Base-by-base conservation (phyloP, 2,113 vertebrate genomes). In the Atherinomorus stipes region DNA sequence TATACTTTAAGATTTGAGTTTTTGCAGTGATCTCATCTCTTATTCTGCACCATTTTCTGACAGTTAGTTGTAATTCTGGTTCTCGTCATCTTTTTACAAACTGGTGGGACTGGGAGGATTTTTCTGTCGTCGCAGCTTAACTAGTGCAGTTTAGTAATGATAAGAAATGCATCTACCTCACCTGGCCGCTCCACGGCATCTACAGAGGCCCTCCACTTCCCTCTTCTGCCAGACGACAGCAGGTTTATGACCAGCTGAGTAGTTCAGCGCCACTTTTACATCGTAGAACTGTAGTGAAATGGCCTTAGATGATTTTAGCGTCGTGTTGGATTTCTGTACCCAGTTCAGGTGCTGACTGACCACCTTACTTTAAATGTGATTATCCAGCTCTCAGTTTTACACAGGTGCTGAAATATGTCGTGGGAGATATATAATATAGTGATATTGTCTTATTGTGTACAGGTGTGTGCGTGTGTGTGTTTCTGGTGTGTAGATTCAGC, bases 91-190 rank as follows among this genome's bases (percentile, higher is more conserved):
- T 45, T 56, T 23, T 38, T 34, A n/a, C 53, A 64, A 37, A 10
- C 34, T 49, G 23, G 15, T 72, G 34, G 74, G 2, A 57, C 51
- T 56, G 58, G 15, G 10, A 21, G 7, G 15, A 31, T 59, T 28
- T 44, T 18, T 42, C 73, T 19, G 49, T 28, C 23, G 57, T 18
- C 2, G 19, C 8, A 61, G 54, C 31, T 0, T 23, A 45, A 40
- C 72, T 69, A 15, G 49, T 74, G 44, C 45, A 70, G 45, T 72
- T 73, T 42, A 44, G 52, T 22, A 52, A 78, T 67, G 38, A 56
- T 37, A 76, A 71, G 64, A 71, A 73, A 16, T 37, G 25, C 80
- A 92, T 93, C 94, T 94, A 94, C 94, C 94, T 94, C 94, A 93
- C 83, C 37, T 38, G 76, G 83, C 76, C 81, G 67, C 52, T 73